Evolutionary conservation across 2,888 invertebrate genomes (phyloP).

Genomic region (Tethea ocularis): DNA sequence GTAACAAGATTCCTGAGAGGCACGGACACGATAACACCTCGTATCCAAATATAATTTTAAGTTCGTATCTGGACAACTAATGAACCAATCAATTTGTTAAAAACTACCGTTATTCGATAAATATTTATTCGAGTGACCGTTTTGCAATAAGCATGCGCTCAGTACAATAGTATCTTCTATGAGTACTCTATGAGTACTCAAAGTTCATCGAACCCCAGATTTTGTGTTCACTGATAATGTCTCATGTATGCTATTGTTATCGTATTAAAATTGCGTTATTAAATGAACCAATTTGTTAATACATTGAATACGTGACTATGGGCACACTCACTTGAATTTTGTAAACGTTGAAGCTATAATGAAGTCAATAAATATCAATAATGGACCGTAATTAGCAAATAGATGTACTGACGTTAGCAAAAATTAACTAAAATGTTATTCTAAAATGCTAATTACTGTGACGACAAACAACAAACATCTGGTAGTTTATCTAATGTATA

Average conservation of each 20-base stretch:
- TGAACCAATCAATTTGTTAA: neutral
- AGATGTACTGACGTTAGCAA: no score
- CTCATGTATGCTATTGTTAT: conserved; percentile 45
- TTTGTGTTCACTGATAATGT: conserved; percentile 36
- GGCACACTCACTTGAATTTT: conserved; percentile 16
- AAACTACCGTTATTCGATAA: neutral
- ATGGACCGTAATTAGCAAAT: neutral
- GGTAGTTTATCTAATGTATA: no score
- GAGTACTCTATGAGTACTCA: conserved; percentile 8
- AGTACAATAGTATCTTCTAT: conserved; percentile 8
- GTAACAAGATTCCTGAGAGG: neutral
- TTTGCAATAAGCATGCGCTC: conserved; percentile 11
- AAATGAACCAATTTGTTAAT: conserved; percentile 41
- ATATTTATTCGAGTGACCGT: neutral
- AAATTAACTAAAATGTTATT: no score
- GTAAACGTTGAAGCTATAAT: neutral
- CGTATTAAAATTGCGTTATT: conserved; percentile 50
- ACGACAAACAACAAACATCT: no score
- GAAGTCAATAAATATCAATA: neutral
- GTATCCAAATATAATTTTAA: neutral
- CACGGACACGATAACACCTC: neutral
- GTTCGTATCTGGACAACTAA: neutral
- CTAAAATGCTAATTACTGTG: no score
- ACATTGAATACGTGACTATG: conserved; percentile 41
- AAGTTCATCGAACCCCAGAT: conserved; percentile 51